phyloP scores from a whole-genome alignment of 92 coral and sea anemone genomes.

The Zoanthus gigantus region DNA sequence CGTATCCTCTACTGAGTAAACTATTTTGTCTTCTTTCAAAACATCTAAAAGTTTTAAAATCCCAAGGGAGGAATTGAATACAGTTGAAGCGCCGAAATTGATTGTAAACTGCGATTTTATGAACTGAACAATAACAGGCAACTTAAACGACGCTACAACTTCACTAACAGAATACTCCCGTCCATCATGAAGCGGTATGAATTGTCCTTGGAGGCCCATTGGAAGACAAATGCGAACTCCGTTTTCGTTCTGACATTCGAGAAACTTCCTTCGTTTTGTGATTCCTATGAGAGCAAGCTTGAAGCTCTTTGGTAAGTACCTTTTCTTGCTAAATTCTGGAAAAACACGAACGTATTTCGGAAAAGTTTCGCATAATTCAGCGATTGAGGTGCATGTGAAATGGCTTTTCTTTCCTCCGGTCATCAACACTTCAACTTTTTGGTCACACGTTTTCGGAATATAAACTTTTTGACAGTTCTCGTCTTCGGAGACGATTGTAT shows the following conservation, averaged over 20 bases:
- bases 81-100: not conserved
- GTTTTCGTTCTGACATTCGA: not conserved
- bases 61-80: not conserved
- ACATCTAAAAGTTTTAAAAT: not conserved
- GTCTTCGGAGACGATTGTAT: constrained; percentile 17
- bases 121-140: constrained; percentile 3
- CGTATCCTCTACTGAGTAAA: not conserved
- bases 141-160: not conserved
- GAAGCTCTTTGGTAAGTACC: not conserved
- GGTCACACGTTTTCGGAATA: not conserved
- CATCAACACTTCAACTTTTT: constrained; percentile 10
- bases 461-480: not conserved
- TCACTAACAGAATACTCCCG: not conserved
- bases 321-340: not conserved
- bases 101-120: not conserved
- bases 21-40: constrained; percentile 12
- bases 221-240: constrained; percentile 8
- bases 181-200: not conserved
- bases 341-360: constrained; percentile 12
- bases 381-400: not conserved
- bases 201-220: not conserved
- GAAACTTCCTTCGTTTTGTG: not conserved
- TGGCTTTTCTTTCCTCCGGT: not conserved
- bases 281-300: constrained; percentile 10
- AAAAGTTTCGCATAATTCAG: not conserved